Evolutionary conservation across 2,797 vertebrate genomes (phyloP), one percentile per base, ranked within the genome.

Genomic region (Tarsius wallacei): DNA sequence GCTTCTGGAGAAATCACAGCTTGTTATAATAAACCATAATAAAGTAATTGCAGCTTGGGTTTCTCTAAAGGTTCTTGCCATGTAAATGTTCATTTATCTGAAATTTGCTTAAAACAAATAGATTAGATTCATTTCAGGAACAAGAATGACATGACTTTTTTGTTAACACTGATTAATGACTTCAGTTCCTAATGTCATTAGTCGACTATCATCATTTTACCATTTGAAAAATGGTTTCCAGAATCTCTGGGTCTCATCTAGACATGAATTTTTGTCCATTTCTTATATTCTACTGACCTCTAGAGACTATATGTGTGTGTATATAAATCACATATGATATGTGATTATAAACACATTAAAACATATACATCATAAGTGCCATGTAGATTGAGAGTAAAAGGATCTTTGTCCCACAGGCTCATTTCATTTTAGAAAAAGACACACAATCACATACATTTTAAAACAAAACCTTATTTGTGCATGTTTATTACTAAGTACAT

Each of bases 211-310:
- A 98, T 98, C 96, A 95, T 97, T 93, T 93, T 94, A 95, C 82
- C 96, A 86, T 83, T 89, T 97, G 98, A 98, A 81, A 97, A 98
- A 97, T 95, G 93, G 85, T 95, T 83, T 4, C 24, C 71, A 86
- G 83, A 96, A 93, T 94, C 76, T 97, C 53, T 0, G 94, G 85
- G 94, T 97, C 88, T 51, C 66, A 88, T 96, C 97, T 97, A 96
- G 87, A 97, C 22, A 14, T 22, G 96, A 98, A 97, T 70, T 96
- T 96, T 97, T 98, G 98, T 95, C 98, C 98, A 98, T 99, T 99
- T 97, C 98, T 99, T 98, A 99, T 97, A 98, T 98, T 98, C 98
- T 99, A 99, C 98, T 99, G 99, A 99, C 99, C 99, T 99, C 99
- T 99, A 99, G 99, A 99, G 99, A 99, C 98, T 99, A 97, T 96